These are phyloP conservation scores for Meloe dianella DNA, from an alignment of 2,888 invertebrate species.

Conservation along the genomic window DNA sequence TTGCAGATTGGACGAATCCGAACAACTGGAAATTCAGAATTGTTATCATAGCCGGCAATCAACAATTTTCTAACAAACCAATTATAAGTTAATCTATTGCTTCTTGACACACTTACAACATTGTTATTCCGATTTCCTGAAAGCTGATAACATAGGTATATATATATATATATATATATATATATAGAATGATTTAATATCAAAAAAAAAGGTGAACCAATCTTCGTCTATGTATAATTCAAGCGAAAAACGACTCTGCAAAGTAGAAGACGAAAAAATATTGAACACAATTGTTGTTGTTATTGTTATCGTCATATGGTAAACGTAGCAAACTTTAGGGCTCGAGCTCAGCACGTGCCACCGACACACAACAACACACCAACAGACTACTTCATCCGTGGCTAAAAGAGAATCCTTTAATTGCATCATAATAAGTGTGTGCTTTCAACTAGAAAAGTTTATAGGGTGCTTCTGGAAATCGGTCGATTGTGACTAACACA, in stretches of 20 bases:
- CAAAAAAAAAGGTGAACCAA: no score
- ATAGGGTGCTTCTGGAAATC: neutral
- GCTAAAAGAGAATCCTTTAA: constrained; percentile 38
- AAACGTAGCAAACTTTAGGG: constrained; percentile 8
- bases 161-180: no score
- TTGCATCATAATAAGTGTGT: constrained; percentile 34
- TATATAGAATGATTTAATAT: no score
- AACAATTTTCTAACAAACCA: neutral
- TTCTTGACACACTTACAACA: no score
- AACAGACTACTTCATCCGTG: constrained; percentile 37
- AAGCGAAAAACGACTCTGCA: neutral
- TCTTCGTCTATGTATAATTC: neutral
- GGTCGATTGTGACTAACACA: neutral
- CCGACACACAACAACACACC: neutral
- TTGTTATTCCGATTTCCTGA: no score
- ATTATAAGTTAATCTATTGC: no score
- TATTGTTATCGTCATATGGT: constrained; percentile 1
- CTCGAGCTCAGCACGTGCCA: constrained; percentile 6
- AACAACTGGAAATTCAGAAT: neutral
- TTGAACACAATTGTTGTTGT: neutral
- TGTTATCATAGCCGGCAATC: neutral
- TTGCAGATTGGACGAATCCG: neutral
- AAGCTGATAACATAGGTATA: no score
- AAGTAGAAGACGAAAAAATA: neutral
- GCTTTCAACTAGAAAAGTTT: constrained; percentile 32